Percentiles rank a stretch among this genome's conserved stretches.
Conservation (phyloP, 2,888 invertebrate species). For the Pollenia angustigena region DNA sequence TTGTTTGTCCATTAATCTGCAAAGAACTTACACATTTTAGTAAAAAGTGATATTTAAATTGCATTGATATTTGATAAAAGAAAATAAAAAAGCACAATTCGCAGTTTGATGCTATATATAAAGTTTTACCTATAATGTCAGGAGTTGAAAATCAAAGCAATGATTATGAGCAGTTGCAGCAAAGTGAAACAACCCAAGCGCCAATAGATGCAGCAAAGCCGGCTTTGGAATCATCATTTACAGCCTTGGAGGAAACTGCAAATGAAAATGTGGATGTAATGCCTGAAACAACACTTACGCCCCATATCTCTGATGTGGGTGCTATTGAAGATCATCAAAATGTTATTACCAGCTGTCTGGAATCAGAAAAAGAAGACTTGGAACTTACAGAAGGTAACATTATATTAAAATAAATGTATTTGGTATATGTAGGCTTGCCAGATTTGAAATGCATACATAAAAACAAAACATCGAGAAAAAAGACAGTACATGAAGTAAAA, state of each 20-base stretch:
- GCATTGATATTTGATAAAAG: background rate
- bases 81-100: background rate
- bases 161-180: background rate
- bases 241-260: background rate
- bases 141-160: slow-evolving; percentile 26
- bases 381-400: slow-evolving; percentile 4
- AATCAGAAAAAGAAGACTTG: background rate
- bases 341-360: background rate
- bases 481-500: too few relatives aligned
- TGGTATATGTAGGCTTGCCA: too few relatives aligned
- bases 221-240: slow-evolving; percentile 21
- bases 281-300: background rate
- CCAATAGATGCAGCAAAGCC: slow-evolving; percentile 29
- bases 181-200: background rate
- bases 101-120: background rate
- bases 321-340: background rate
- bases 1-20: slow-evolving; percentile 23
- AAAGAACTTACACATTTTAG: background rate
- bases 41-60: background rate
- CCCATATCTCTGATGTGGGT: background rate
- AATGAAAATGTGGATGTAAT: background rate
- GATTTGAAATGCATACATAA: too few relatives aligned
- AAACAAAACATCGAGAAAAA: too few relatives aligned
- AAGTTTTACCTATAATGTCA: slow-evolving; percentile 16
- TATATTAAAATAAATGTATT: background rate